A percentile compares a stretch with the other conserved stretches of the same genome.
Conservation (phyloP, 2,113 vertebrate species). For the Cryptoleucopteryx plumbea region DNA sequence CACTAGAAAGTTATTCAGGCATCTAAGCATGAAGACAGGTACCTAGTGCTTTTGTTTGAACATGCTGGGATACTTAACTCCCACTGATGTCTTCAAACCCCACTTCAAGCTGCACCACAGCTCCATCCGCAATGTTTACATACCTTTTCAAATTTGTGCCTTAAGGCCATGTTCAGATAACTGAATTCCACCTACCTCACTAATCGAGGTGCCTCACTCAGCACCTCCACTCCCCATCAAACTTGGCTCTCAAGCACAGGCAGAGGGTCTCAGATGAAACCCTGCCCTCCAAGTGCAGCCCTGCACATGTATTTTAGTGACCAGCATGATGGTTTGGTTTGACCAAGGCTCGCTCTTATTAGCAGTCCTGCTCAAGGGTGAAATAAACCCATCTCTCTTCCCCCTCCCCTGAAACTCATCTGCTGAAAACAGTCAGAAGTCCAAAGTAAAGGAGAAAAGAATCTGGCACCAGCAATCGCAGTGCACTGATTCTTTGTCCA, state of each 20-base stretch:
- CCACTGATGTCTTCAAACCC: not conserved
- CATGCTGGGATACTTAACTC: not conserved
- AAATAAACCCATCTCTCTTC: not conserved
- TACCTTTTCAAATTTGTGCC: not conserved
- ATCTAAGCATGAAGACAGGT: accelerated
- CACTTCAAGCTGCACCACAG: not conserved
- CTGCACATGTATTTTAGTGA: not conserved
- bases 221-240: not conserved
- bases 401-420: not conserved
- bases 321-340: not conserved
- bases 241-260: not conserved
- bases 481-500: too few species aligned
- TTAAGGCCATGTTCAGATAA: not conserved
- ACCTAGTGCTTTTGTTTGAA: not conserved
- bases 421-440: not conserved
- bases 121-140: not conserved
- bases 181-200: not conserved
- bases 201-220: not conserved
- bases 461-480: not conserved
- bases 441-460: not conserved
- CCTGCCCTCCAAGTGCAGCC: not conserved
- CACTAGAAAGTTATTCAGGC: not conserved
- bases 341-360: accelerated
- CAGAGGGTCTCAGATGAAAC: not conserved
- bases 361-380: not conserved